phyloP scores from a whole-genome alignment of 2,797 vertebrate species.

The Malacoctenus gilli region DNA sequence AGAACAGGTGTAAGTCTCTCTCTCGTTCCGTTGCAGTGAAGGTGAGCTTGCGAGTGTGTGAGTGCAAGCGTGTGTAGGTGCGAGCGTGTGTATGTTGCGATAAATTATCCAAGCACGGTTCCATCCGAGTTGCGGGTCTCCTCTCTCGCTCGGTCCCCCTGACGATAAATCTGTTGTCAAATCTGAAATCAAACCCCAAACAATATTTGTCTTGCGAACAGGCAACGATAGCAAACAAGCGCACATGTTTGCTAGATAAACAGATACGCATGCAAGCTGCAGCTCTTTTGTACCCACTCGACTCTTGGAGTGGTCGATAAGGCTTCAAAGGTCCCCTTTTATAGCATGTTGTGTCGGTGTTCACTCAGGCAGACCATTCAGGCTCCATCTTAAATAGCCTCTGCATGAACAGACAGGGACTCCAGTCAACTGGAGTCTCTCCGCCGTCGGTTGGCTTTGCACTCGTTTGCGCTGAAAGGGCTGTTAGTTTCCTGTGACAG shows the following conservation, averaged over 20 bases:
- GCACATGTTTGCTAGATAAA: neutral
- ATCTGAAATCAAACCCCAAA: slow-evolving; percentile 29
- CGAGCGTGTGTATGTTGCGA: neutral
- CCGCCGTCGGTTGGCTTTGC: slow-evolving; percentile 49
- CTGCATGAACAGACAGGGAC: slow-evolving; percentile 21
- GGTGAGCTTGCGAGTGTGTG: slow-evolving; percentile 28
- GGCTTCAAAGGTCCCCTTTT: slow-evolving; percentile 36
- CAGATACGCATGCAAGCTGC: slow-evolving; percentile 16
- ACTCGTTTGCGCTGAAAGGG: slow-evolving; percentile 47
- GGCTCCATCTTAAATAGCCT: slow-evolving; percentile 16
- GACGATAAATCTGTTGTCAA: too few relatives aligned
- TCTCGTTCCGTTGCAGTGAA: slow-evolving; percentile 51
- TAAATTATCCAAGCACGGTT: too few relatives aligned
- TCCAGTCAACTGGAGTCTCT: slow-evolving; percentile 59
- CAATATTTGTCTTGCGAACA: slow-evolving; percentile 2
- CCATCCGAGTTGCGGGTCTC: too few relatives aligned
- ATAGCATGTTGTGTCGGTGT: slow-evolving; percentile 39
- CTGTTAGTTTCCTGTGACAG: slow-evolving; percentile 33
- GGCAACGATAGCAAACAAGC: neutral
- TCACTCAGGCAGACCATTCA: slow-evolving; percentile 24
- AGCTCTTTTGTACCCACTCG: slow-evolving; percentile 19
- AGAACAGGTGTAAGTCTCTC: slow-evolving; percentile 64
- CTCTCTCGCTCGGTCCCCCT: too few relatives aligned
- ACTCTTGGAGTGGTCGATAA: slow-evolving; percentile 44
- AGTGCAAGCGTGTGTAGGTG: too few relatives aligned